Conservation (phyloP, 2,888 invertebrate genomes). For the Cinara cedri region DNA sequence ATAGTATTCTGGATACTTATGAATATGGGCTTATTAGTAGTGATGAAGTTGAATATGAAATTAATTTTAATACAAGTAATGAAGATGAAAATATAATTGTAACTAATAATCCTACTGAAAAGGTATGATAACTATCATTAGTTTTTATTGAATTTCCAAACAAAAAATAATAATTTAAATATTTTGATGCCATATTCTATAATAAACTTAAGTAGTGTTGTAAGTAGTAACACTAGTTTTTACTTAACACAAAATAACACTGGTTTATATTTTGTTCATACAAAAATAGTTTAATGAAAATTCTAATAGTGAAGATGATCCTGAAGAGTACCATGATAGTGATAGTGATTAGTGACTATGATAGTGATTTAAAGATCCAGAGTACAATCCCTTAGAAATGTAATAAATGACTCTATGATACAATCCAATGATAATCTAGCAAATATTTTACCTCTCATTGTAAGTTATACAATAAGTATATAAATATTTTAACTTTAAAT, state of each 20-base stretch:
- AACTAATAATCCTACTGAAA: background rate
- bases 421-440: background rate
- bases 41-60: constrained; percentile 2
- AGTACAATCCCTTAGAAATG: constrained; percentile 10
- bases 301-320: too few relatives aligned
- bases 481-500: background rate
- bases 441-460: constrained; percentile 1
- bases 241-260: too few relatives aligned
- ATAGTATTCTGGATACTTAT: constrained; percentile 2
- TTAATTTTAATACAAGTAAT: background rate
- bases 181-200: background rate
- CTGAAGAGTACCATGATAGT: too few relatives aligned
- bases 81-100: background rate
- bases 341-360: too few relatives aligned
- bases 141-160: background rate
- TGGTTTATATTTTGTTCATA: too few relatives aligned
- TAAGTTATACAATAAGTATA: constrained; percentile 5
- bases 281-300: too few relatives aligned
- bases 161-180: background rate
- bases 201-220: background rate
- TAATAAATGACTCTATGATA: too few relatives aligned
- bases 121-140: background rate
- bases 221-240: background rate
- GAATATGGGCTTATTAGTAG: background rate
- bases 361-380: too few relatives aligned